Evolutionary conservation across 2,113 vertebrate species (phyloP).

Genomic region (Oxygymnocypris stewartii): DNA sequence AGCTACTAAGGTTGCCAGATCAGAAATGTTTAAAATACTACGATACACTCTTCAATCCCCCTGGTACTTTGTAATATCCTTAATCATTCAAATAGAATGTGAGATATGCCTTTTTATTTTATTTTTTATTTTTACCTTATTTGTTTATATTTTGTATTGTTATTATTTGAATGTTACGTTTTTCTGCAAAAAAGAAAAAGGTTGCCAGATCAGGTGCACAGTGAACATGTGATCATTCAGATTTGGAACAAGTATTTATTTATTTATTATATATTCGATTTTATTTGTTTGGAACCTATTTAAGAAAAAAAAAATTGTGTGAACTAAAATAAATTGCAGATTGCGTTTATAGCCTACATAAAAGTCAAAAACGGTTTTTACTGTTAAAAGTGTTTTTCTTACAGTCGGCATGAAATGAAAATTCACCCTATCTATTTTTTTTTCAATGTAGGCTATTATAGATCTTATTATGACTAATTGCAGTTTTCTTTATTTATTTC

Average conservation of each 20-base stretch:
- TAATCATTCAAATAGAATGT: no score
- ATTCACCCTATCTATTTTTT: not conserved
- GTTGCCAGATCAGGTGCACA: not conserved
- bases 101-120: no score
- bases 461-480: not conserved
- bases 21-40: not conserved
- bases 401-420: not conserved
- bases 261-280: not conserved
- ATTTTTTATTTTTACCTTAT: no score
- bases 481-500: not conserved
- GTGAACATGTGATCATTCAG: not conserved
- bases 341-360: not conserved
- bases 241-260: no score
- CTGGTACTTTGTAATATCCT: no score
- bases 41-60: no score
- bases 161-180: no score
- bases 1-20: slow-evolving; percentile 50
- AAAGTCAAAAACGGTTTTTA: not conserved
- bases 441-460: not conserved
- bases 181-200: not conserved
- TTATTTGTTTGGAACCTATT: not conserved
- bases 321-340: not conserved
- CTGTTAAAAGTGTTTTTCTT: not conserved
- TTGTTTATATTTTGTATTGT: no score
- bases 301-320: not conserved